Evolutionary conservation across 2,113 vertebrate species (phyloP), one percentile per base, ranked within the genome.

Genomic region (Pelecanoides urinatrix): DNA sequence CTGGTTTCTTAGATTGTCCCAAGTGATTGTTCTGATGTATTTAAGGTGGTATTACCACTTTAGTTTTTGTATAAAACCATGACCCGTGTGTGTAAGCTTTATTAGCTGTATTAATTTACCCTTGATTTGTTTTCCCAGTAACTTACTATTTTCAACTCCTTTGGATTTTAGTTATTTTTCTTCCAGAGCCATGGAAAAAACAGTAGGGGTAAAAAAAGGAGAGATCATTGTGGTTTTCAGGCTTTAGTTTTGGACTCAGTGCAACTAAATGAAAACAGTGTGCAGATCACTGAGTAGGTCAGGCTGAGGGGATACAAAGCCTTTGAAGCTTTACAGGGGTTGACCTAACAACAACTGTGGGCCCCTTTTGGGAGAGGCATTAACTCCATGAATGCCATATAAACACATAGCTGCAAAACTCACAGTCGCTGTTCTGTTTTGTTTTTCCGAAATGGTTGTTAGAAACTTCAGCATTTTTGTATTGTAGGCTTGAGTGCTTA

Each of bases 281-380:
- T 98, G 98, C 96, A 97, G 98, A 97, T 97, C 97, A 97, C 86
- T 90, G 95, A 96, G 94, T 95, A 97, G 98, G 98, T 98, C 98
- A 98, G 97, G 97, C 97, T 75, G 96, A 92, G 96, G 96, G 97
- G 97, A 97, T 94, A 86, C 56, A 94, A 98, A 98, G 95, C 96
- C 99, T 99, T 99, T 99, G 99, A 99, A 99, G 98, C 98, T 98
- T 98, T 98, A 97, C 97, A 98, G 98, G 98, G 98, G 98, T 98
- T 99, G 98, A 99, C 98, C 98, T 98, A 98, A 98, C 98, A 98
- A 98, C 98, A 97, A 97, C 98, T 98, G 96, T 96, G 97, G 98
- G 98, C 98, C 98, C 97, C 98, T 98, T 97, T 87, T 47, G 96
- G 91, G 97, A 98, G 94, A 88, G 96, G 94, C 88, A 92, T 98